Evolutionary conservation across 2,888 invertebrate genomes (phyloP).

Genomic region (Andrena chrysosceles): DNA sequence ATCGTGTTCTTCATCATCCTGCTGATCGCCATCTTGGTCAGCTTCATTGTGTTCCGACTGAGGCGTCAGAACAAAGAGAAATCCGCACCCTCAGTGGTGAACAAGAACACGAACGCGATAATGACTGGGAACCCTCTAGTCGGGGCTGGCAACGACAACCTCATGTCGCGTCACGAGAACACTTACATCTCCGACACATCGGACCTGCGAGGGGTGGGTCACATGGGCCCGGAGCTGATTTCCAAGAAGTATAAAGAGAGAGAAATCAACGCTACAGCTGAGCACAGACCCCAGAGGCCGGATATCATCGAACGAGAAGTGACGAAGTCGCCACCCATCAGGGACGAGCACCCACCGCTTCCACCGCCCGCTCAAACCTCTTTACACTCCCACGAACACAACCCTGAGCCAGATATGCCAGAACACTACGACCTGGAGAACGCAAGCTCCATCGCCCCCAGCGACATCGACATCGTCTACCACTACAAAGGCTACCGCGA

Average conservation of each 20-base stretch:
- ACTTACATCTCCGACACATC: slow-evolving; percentile 88
- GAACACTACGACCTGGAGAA: slow-evolving; percentile 99
- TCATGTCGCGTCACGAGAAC: slow-evolving; percentile 90
- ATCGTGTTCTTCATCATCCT: slow-evolving; percentile 97
- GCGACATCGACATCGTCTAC: slow-evolving; percentile 98
- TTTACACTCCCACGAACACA: slow-evolving; percentile 91
- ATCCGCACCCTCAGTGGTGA: slow-evolving; percentile 89
- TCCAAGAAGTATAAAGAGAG: slow-evolving; percentile 96
- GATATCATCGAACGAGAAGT: slow-evolving; percentile 97
- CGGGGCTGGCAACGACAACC: slow-evolving; percentile 89
- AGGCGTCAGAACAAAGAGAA: slow-evolving; percentile 95
- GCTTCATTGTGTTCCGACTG: slow-evolving; percentile 96
- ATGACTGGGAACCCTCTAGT: slow-evolving; percentile 90
- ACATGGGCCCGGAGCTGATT: slow-evolving; percentile 94
- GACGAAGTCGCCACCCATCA: slow-evolving; percentile 92
- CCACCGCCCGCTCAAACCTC: slow-evolving; percentile 90
- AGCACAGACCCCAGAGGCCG: slow-evolving; percentile 88
- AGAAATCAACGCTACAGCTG: slow-evolving; percentile 88
- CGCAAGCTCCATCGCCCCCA: slow-evolving; percentile 98
- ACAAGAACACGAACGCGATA: slow-evolving; percentile 92
- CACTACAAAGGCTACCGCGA: slow-evolving; percentile 98
- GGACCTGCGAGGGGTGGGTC: slow-evolving; percentile 90
- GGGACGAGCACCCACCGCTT: slow-evolving; percentile 93
- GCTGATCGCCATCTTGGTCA: slow-evolving; percentile 94
- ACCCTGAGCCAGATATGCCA: slow-evolving; percentile 91